A percentile compares a stretch with the other conserved stretches of the same genome.
These are phyloP conservation scores for Procambarus virginalis DNA, from an alignment of 1,140 invertebrate species.

Conservation along the genomic window DNA sequence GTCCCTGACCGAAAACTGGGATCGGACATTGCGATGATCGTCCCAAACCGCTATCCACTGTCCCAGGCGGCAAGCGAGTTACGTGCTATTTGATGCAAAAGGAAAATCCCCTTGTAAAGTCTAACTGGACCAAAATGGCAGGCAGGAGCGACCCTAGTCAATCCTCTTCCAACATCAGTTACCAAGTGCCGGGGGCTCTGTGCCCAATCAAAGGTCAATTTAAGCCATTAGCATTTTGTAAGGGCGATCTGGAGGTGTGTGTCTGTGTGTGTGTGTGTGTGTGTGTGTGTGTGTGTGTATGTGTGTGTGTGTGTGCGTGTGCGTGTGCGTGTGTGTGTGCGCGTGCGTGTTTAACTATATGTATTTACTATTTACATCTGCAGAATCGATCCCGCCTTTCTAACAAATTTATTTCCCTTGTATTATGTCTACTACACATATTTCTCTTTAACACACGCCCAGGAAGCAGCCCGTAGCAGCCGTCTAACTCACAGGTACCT, in stretches of 20 bases:
- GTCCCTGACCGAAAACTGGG: too few relatives aligned
- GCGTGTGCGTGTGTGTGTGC: background rate
- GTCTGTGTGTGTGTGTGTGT: background rate
- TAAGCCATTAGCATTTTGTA: constrained; percentile 47
- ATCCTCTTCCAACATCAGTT: background rate
- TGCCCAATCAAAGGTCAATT: constrained; percentile 58
- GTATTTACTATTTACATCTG: too few relatives aligned
- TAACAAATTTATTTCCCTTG: too few relatives aligned
- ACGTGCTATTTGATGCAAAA: background rate
- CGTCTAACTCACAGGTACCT: too few relatives aligned
- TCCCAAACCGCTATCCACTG: too few relatives aligned
- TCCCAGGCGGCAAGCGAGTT: background rate
- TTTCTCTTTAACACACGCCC: too few relatives aligned
- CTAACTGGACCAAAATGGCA: background rate
- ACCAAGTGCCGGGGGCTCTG: constrained; percentile 15
- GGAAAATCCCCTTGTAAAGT: constrained; percentile 1
- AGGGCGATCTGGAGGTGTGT: constrained; percentile 7
- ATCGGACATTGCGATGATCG: too few relatives aligned
- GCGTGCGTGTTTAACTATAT: too few relatives aligned
- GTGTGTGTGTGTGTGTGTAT: background rate
- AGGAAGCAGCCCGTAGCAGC: too few relatives aligned
- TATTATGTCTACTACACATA: too few relatives aligned
- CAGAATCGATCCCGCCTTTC: too few relatives aligned
- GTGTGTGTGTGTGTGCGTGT: background rate
- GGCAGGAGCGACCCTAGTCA: background rate